phyloP scores from a whole-genome alignment of 1,140 invertebrate species.

The Hylaeus anthracinus region DNA sequence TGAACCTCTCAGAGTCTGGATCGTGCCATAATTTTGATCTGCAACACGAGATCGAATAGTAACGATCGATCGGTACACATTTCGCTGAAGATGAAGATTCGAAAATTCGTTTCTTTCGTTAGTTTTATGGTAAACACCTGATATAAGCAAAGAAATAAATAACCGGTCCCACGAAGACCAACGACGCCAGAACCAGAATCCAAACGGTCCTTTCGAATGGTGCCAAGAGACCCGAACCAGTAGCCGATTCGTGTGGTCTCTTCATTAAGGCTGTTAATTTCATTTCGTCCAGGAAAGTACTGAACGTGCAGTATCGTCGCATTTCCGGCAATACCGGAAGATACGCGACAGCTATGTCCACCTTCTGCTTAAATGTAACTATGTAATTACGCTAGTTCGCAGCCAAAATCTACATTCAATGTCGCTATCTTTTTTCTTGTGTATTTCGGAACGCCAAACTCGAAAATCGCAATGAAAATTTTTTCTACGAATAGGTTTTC shows the following conservation, averaged over 20 bases:
- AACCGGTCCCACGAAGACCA: constrained; percentile 88
- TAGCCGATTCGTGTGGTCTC: constrained; percentile 88
- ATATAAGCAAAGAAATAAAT: constrained; percentile 88
- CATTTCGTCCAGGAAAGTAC: constrained; percentile 86
- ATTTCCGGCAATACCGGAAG: constrained; percentile 86
- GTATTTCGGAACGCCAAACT: too few relatives aligned
- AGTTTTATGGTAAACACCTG: constrained; percentile 69
- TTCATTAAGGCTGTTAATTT: constrained; percentile 90
- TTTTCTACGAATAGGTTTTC: too few relatives aligned
- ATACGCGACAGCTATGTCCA: constrained; percentile 89
- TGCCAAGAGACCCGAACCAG: constrained; percentile 90
- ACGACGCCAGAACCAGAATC: constrained; percentile 87
- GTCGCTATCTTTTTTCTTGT: too few relatives aligned
- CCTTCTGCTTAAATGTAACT: constrained; percentile 81
- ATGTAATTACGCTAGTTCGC: too few relatives aligned
- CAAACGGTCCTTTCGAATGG: constrained; percentile 90
- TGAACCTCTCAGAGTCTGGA: constrained; percentile 82
- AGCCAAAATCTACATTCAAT: too few relatives aligned
- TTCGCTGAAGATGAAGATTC: background rate
- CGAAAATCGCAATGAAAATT: too few relatives aligned
- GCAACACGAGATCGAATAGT: constrained; percentile 14
- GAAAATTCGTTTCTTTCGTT: background rate
- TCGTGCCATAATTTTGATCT: constrained; percentile 80
- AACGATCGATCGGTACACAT: constrained; percentile 11
- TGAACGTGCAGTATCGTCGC: constrained; percentile 83